Evolutionary conservation across 2,888 invertebrate species (phyloP).

Genomic region (Tuberolachnus salignus): DNA sequence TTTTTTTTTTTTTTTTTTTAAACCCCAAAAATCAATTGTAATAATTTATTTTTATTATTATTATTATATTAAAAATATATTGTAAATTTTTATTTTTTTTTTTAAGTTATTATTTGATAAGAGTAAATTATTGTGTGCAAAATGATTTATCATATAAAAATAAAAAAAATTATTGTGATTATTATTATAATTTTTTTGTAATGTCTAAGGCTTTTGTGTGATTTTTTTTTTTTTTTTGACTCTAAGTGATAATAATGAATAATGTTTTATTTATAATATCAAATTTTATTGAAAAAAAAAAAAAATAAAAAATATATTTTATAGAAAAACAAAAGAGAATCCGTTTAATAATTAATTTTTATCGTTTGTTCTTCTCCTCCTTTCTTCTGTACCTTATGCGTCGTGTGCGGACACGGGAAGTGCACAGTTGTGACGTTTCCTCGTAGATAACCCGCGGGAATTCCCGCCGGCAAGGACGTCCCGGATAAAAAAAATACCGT

Average conservation of each 20-base stretch:
- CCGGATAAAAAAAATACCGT: too few species aligned
- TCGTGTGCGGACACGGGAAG: too few species aligned
- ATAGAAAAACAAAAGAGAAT: conserved; percentile 20
- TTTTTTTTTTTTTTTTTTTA: too few species aligned
- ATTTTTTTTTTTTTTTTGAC: conserved; percentile 44
- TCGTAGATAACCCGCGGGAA: too few species aligned
- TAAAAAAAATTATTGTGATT: conserved; percentile 44
- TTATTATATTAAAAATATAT: conserved; percentile 7
- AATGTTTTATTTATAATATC: conserved; percentile 45
- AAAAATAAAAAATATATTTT: conserved; percentile 39
- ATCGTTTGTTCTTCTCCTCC: neutral
- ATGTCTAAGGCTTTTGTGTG: conserved; percentile 53
- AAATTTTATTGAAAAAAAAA: conserved; percentile 45
- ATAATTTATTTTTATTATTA: conserved; percentile 25
- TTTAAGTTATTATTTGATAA: neutral
- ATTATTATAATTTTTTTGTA: conserved; percentile 47
- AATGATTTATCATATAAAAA: neutral
- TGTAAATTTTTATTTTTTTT: neutral
- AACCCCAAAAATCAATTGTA: neutral
- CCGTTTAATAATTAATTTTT: neutral
- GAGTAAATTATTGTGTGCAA: conserved; percentile 44
- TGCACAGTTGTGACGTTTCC: too few species aligned
- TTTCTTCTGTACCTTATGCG: too few species aligned
- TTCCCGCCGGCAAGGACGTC: too few species aligned
- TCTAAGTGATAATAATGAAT: conserved; percentile 48